These are phyloP conservation scores for Sphinx pinastri DNA, from an alignment of 2,888 invertebrate genomes.

Conservation along the genomic window DNA sequence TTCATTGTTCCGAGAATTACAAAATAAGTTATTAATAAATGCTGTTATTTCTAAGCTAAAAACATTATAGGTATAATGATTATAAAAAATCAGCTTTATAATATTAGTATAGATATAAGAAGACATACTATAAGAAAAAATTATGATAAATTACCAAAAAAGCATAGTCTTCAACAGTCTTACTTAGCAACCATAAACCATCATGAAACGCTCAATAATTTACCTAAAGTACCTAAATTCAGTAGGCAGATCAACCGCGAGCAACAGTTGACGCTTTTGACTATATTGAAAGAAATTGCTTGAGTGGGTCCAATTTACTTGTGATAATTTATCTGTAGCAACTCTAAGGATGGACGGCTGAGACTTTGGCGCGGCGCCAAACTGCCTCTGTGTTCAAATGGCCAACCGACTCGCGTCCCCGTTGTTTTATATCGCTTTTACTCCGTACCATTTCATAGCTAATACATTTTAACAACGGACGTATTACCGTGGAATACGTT, in stretches of 20 bases:
- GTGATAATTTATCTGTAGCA: constrained; percentile 53
- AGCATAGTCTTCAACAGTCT: neutral
- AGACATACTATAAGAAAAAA: neutral
- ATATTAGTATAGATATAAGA: no score
- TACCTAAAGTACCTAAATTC: neutral
- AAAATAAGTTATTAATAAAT: no score
- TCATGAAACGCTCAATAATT: neutral
- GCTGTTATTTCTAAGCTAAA: no score
- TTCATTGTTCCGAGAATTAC: no score
- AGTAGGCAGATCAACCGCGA: constrained; percentile 15
- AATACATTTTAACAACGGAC: constrained; percentile 37
- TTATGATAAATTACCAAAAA: no score
- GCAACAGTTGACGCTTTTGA: constrained; percentile 41
- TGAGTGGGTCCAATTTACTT: constrained; percentile 47
- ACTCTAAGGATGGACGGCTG: constrained; percentile 42
- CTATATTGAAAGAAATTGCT: constrained; percentile 45
- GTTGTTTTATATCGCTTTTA: constrained; percentile 31
- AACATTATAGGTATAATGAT: no score
- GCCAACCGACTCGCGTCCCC: constrained; percentile 21
- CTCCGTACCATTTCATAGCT: constrained; percentile 40
- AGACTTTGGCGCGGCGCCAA: constrained; percentile 54
- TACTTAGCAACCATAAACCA: neutral
- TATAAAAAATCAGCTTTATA: no score
- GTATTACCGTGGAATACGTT: constrained; percentile 23
- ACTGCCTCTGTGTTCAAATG: constrained; percentile 17